These are phyloP conservation scores for Sternotherus odoratus DNA, from an alignment of 2,797 vertebrate genomes.

Conservation along the genomic window DNA sequence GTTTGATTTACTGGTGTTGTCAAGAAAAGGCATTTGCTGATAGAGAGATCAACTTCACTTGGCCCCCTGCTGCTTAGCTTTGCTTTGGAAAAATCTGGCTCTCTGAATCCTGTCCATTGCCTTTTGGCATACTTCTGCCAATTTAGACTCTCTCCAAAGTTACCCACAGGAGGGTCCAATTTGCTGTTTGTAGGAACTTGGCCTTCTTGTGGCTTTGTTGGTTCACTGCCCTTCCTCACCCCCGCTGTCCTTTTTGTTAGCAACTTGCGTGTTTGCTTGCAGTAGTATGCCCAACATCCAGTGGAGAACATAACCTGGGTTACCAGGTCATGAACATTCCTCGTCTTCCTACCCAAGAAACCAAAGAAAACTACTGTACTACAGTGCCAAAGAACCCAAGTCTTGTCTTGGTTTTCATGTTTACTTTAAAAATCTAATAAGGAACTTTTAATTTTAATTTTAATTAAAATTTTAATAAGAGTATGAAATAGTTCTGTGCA, in stretches of 20 bases:
- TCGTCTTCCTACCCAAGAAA: background rate
- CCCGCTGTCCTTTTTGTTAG: background rate
- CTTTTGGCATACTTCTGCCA: background rate
- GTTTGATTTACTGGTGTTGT: background rate
- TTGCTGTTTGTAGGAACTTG: background rate
- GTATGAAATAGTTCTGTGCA: background rate
- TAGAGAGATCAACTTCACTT: too few relatives aligned
- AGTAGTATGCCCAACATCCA: background rate
- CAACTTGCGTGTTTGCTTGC: background rate
- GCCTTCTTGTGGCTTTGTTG: background rate
- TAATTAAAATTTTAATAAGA: background rate
- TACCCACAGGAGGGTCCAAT: accelerated
- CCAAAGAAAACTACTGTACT: background rate
- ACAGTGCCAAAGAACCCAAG: background rate
- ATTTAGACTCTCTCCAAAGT: background rate
- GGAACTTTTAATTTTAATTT: too few relatives aligned
- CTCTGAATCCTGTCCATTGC: background rate
- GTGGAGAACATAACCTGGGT: accelerated
- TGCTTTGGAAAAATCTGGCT: background rate
- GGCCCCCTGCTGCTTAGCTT: too few relatives aligned
- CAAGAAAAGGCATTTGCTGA: too few relatives aligned
- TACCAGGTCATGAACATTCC: background rate
- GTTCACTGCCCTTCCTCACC: background rate
- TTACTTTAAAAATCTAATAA: background rate
- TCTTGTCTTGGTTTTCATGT: background rate